These are phyloP conservation scores for Dolichallabes microphthalmus DNA, from an alignment of 2,113 vertebrate genomes.

Conservation along the genomic window DNA sequence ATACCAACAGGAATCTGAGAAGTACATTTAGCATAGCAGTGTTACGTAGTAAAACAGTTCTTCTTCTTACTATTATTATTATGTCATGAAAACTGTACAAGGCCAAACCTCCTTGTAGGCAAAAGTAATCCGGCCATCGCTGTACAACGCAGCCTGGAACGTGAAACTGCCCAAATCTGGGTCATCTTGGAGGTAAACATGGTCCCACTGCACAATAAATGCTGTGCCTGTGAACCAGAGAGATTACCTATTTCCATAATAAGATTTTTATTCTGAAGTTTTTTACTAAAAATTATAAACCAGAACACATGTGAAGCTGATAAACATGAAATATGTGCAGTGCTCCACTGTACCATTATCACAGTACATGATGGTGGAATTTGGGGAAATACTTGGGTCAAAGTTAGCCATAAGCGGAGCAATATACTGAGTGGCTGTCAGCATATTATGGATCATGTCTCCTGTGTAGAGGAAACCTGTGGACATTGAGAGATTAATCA, in stretches of 20 bases:
- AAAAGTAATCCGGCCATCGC: slow-evolving; percentile 88
- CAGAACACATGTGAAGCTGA: no score
- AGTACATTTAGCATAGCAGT: not conserved
- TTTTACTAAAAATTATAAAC: not conserved
- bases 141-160: slow-evolving; percentile 89
- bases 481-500: not conserved
- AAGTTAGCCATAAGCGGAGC: slow-evolving; percentile 97
- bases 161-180: slow-evolving; percentile 85
- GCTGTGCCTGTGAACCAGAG: slow-evolving; percentile 77
- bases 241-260: not conserved
- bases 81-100: not conserved
- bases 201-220: slow-evolving; percentile 91
- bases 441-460: slow-evolving; percentile 87
- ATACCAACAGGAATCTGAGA: slow-evolving; percentile 85
- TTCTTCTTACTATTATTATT: no score
- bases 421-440: slow-evolving; percentile 94
- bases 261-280: not conserved
- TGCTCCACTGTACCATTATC: slow-evolving; percentile 81
- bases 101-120: slow-evolving; percentile 86
- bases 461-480: slow-evolving; percentile 96
- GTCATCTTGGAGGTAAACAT: slow-evolving; percentile 84
- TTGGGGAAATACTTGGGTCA: slow-evolving; percentile 86
- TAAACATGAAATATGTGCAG: not conserved
- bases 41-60: not conserved
- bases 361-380: slow-evolving; percentile 89